These are phyloP conservation scores for Forbesichthys agassizii DNA, from an alignment of 2,113 vertebrate species.

Conservation along the genomic window DNA sequence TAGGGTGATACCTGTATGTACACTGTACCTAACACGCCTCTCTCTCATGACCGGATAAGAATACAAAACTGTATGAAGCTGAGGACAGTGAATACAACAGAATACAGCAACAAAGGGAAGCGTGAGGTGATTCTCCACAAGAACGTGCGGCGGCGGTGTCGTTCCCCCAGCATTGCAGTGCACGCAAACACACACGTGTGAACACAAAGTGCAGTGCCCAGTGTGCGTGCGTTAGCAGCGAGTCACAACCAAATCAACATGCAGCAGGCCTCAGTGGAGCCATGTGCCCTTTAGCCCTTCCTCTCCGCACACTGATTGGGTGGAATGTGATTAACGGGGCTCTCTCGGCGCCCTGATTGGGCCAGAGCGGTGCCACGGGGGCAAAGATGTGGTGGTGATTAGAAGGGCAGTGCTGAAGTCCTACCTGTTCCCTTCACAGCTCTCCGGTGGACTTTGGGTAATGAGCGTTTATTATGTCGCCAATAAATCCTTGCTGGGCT, in stretches of 20 bases:
- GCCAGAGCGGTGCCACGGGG: constrained; percentile 51
- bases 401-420: constrained; percentile 64
- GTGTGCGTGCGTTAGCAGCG: constrained; percentile 37
- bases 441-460: constrained; percentile 73
- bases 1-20: too few species aligned
- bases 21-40: too few species aligned
- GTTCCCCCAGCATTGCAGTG: constrained; percentile 13
- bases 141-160: background rate
- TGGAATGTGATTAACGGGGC: constrained; percentile 60
- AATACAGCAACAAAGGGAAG: constrained; percentile 27
- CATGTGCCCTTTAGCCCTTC: constrained; percentile 38
- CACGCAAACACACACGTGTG: constrained; percentile 31
- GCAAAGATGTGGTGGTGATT: constrained; percentile 5
- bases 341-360: constrained; percentile 53
- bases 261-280: constrained; percentile 59
- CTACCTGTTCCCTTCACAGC: constrained; percentile 89
- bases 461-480: constrained; percentile 81
- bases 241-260: constrained; percentile 61
- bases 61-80: background rate
- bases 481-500: constrained; percentile 81
- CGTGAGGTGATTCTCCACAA: constrained; percentile 8
- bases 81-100: constrained; percentile 32
- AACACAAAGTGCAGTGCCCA: constrained; percentile 21
- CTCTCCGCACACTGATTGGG: constrained; percentile 55
- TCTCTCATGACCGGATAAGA: background rate